Conservation (phyloP, 2,888 invertebrate species). For the Stenoptilia bipunctidactyla region DNA sequence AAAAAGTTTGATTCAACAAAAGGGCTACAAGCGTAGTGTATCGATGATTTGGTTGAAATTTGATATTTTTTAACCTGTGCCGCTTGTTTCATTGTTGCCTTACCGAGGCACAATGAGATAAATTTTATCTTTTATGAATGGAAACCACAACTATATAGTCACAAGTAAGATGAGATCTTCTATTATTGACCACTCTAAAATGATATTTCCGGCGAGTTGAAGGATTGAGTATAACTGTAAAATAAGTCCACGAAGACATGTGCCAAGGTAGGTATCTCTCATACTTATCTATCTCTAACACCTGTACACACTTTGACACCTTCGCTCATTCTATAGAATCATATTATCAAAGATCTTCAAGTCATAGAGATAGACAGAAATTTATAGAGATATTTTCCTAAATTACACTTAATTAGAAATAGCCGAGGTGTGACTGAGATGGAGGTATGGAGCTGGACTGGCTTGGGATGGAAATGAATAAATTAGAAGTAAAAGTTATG, state of each 20-base stretch:
- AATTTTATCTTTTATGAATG: slow-evolving; percentile 52
- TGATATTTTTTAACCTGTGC: slow-evolving; percentile 43
- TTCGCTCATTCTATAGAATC: slow-evolving; percentile 11
- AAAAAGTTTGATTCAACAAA: slow-evolving; percentile 48
- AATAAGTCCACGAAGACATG: too few relatives aligned
- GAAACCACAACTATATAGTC: slow-evolving; percentile 17
- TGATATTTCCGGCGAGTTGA: neutral
- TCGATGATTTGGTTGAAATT: slow-evolving; percentile 58
- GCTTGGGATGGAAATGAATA: slow-evolving; percentile 45
- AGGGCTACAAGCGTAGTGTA: slow-evolving; percentile 27
- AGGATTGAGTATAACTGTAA: too few relatives aligned
- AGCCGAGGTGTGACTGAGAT: slow-evolving; percentile 38
- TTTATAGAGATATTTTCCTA: slow-evolving; percentile 27
- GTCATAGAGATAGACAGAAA: slow-evolving; percentile 27
- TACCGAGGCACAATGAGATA: slow-evolving; percentile 29
- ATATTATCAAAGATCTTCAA: slow-evolving; percentile 5
- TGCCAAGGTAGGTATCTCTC: too few relatives aligned
- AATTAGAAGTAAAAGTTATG: slow-evolving; percentile 69
- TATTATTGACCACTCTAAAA: neutral
- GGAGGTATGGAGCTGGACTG: slow-evolving; percentile 47
- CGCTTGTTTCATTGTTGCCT: slow-evolving; percentile 38
- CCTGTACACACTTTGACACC: neutral
- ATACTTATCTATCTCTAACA: too few relatives aligned
- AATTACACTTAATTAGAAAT: slow-evolving; percentile 42
- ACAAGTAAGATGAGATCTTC: neutral